These are phyloP conservation scores for Aspidoscelis tigris DNA, from an alignment of 2,113 vertebrate genomes.

Conservation along the genomic window DNA sequence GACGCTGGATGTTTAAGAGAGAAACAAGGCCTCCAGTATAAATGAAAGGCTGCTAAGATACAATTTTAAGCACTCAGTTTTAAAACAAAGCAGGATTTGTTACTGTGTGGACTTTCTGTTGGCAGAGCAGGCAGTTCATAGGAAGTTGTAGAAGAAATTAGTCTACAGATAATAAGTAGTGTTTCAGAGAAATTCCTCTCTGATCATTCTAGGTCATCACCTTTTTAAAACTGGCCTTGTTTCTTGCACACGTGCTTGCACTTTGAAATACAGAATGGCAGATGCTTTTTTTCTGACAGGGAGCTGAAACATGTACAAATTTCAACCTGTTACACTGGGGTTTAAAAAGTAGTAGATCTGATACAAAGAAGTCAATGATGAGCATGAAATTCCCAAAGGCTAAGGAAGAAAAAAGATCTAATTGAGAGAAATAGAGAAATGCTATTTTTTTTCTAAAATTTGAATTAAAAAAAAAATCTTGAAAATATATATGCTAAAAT, in stretches of 20 bases:
- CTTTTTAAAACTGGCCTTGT: neutral
- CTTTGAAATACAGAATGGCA: neutral
- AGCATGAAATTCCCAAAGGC: neutral
- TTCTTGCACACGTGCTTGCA: neutral
- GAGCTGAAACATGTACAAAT: neutral
- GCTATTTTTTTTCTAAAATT: neutral
- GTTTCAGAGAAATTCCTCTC: neutral
- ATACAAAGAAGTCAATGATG: neutral
- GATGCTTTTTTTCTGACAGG: neutral
- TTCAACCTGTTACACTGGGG: neutral
- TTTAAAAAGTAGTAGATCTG: neutral
- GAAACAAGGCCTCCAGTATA: conserved; percentile 2
- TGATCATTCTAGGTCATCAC: neutral
- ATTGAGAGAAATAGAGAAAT: neutral
- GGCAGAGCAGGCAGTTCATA: neutral
- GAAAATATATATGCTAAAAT: neutral
- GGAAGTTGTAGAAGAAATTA: neutral
- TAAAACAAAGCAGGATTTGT: conserved; percentile 13
- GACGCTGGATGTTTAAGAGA: neutral
- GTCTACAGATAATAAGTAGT: neutral
- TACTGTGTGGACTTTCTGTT: neutral
- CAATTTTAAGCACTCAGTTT: neutral
- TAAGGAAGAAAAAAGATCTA: neutral
- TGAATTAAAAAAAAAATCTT: neutral
- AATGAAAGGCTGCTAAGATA: neutral